phyloP scores from a whole-genome alignment of 2,797 vertebrate species.

The Lepilemur ruficaudatus region DNA sequence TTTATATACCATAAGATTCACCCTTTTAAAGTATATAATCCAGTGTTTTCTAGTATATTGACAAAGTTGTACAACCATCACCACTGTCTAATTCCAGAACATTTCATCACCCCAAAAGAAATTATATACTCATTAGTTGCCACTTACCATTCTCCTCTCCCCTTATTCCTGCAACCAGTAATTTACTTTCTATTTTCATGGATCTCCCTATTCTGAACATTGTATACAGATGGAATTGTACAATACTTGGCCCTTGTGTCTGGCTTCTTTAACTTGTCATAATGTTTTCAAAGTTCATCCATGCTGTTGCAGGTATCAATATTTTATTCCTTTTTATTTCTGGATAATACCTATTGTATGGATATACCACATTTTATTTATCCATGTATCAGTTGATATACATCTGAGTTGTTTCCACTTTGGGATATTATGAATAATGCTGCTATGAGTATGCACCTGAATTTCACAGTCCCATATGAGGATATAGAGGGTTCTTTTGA shows the following conservation, averaged over 20 bases:
- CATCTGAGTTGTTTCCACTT: neutral
- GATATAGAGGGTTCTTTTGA: neutral
- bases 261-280: neutral
- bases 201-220: neutral
- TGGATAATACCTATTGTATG: neutral
- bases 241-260: neutral
- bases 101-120: too few species aligned
- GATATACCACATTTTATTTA: neutral
- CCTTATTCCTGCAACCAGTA: neutral
- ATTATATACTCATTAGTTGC: neutral
- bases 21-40: neutral
- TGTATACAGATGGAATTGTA: neutral
- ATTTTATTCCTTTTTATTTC: neutral
- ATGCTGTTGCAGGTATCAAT: neutral
- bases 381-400: neutral
- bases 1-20: neutral
- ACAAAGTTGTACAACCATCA: neutral
- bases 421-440: neutral
- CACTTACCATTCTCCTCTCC: neutral
- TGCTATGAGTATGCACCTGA: neutral
- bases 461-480: neutral
- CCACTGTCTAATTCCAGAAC: neutral
- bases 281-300: neutral
- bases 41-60: neutral
- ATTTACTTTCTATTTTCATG: neutral